Conservation (phyloP, 2,888 invertebrate species). For the Seladonia tumulorum region DNA sequence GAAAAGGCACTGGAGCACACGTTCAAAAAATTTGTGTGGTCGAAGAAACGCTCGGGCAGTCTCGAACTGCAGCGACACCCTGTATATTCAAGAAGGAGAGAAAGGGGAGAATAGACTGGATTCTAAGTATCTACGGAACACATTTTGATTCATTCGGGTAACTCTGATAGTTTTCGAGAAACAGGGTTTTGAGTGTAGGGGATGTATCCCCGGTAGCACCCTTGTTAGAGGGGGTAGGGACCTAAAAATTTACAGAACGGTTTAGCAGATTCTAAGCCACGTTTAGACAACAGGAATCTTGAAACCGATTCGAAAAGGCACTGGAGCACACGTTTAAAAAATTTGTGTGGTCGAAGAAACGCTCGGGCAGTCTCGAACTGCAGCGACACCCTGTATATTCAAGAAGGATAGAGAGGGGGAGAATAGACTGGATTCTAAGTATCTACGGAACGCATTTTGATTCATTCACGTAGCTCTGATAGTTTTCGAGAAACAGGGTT, state of each 20-base stretch:
- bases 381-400: neutral
- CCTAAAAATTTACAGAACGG: too few species aligned
- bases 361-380: neutral
- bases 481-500: too few species aligned
- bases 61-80: neutral
- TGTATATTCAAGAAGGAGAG: neutral
- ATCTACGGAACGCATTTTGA: too few species aligned
- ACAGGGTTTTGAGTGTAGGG: too few species aligned
- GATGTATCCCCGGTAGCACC: too few species aligned
- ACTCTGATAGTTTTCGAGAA: too few species aligned
- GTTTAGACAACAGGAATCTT: neutral
- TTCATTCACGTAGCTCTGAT: too few species aligned
- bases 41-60: neutral
- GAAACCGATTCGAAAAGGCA: neutral
- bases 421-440: conserved; percentile 1
- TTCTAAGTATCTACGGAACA: too few species aligned
- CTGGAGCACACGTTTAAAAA: neutral
- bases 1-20: neutral
- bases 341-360: neutral
- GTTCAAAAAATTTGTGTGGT: neutral
- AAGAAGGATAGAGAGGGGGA: neutral
- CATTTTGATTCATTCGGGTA: too few species aligned
- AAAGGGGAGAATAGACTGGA: conserved; percentile 7
- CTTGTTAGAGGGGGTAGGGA: too few species aligned
- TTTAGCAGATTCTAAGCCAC: too few species aligned